Conservation (phyloP, 92 coral and sea anemone genomes). For the Phenganax stokvisi region DNA sequence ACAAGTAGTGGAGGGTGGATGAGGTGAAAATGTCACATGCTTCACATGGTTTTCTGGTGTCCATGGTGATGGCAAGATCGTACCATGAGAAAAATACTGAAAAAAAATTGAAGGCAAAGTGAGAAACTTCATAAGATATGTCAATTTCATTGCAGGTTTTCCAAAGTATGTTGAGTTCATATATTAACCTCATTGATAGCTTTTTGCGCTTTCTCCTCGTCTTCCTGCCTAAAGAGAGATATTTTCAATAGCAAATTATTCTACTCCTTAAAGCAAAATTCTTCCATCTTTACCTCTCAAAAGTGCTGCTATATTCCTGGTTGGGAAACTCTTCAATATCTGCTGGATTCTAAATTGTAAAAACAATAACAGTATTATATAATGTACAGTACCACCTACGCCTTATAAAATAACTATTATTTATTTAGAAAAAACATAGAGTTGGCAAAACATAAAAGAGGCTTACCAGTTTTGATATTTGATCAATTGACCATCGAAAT, state of each 20-base stretch:
- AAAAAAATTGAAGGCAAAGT: conserved; percentile 3
- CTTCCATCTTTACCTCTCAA: conserved; percentile 48
- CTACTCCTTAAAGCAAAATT: background rate
- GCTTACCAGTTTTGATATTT: conserved; percentile 86
- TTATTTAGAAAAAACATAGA: background rate
- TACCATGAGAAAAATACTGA: conserved; percentile 85
- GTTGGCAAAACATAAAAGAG: background rate
- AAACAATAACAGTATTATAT: too few relatives aligned
- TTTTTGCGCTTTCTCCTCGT: conserved; percentile 73
- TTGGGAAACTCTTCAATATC: conserved; percentile 91
- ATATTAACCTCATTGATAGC: conserved; percentile 78
- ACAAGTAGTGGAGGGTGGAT: conserved; percentile 91
- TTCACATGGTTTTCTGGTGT: conserved; percentile 76
- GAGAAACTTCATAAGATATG: background rate
- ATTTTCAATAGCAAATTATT: background rate
- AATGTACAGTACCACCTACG: background rate
- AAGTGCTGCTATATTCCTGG: conserved; percentile 94
- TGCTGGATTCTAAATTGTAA: conserved; percentile 67
- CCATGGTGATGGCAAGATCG: conserved; percentile 98
- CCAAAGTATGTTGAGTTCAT: background rate
- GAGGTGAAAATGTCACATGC: conserved; percentile 90
- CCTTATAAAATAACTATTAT: too few relatives aligned
- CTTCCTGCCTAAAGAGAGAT: conserved; percentile 62
- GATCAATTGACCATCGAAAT: conserved; percentile 93
- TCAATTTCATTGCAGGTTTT: background rate